Evolutionary conservation across 2,113 vertebrate genomes (phyloP), one percentile per base, ranked within the genome.

Genomic region (Ailurus styani): DNA sequence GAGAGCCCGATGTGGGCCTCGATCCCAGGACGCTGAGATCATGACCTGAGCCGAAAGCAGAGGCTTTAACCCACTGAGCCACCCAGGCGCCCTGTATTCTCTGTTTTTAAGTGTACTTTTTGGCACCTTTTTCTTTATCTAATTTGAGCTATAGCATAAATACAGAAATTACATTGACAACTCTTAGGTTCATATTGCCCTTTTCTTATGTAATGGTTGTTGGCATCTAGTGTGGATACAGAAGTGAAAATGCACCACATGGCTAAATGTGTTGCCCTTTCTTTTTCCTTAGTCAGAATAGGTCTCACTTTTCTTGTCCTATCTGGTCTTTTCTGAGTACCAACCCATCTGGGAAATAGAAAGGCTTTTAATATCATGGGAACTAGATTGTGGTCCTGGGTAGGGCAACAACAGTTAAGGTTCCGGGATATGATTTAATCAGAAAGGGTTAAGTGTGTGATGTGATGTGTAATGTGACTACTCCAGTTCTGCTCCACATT

Each of bases 31-130:
- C n/a, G n/a, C n/a, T n/a, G n/a, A n/a, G n/a, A n/a, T n/a, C n/a
- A n/a, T n/a, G n/a, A n/a, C n/a, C n/a, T n/a, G n/a, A n/a, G n/a
- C n/a, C n/a, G n/a, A n/a, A n/a, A n/a, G n/a, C n/a, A n/a, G n/a
- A n/a, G n/a, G n/a, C n/a, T n/a, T n/a, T n/a, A n/a, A n/a, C n/a
- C n/a, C n/a, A 55, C 54, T 55, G 54, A 55, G 54, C 20, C 20
- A 55, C 54, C 20, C 54, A 21, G 54, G 54, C 5, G 52, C 3
- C 52, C 17, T 89, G 45, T 50, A 31, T 95, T 88, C 60, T 95
- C 7, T 31, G 91, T 91, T 95, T 85, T 64, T 84, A 70, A 95
- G 66, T 87, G 64, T 83, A 6, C 70, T 94, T 91, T 85, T 91
- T 85, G 40, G 8, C 14, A 34, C 29, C 5, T 92, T 3, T 77